Evolutionary conservation across 2,888 invertebrate species (phyloP), one percentile per base, ranked within the genome.

Genomic region (Pristionchus japonicus): DNA sequence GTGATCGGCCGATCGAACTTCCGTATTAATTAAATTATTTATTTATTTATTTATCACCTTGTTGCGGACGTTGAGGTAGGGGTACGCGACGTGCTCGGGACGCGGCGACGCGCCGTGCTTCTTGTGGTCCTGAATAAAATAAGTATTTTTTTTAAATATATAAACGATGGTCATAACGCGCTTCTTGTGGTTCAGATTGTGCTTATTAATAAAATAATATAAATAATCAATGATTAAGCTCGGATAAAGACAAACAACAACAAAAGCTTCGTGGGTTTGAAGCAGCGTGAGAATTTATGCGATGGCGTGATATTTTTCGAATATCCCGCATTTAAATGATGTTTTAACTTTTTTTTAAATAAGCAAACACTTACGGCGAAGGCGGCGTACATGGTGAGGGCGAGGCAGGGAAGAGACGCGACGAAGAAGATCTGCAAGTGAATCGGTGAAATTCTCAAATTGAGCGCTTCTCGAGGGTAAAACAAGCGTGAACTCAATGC

Each of bases 61-160:
- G 91, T 91, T 92, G 88, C 91, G 91, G 82, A 92, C 92, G 90
- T 92, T 93, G 89, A 93, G 90, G 91, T 92, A 93, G n/a, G 91
- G 89, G 88, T 93, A 94, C 74, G 91, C 92, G 52, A 93, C 90
- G 90, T 93, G 91, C 74, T 94, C 94, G 64, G 92, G 92, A 27
- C 93, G 92, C 3, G 90, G 91, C 88, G 91, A 88, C 40, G 88
- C 20, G 86, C 89, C 89, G 89, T 92, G 89, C 83, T 91, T 89
- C 88, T 86, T 80, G 88, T 90, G 90, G 89, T 92, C 93, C 88
- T 89, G 64, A 20, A 52, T 13, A 52, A 17, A 15, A 31, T 34
- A 15, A 34, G 0, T 37, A 40, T 13, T 70, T 70, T n/a, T 1
- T 70, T 40, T 15, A 37, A 40, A n/a, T n/a, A n/a, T n/a, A n/a